Percentiles rank a stretch among this genome's conserved stretches.
Conservation (phyloP, 2,888 invertebrate genomes). For the Timema cristinae region DNA sequence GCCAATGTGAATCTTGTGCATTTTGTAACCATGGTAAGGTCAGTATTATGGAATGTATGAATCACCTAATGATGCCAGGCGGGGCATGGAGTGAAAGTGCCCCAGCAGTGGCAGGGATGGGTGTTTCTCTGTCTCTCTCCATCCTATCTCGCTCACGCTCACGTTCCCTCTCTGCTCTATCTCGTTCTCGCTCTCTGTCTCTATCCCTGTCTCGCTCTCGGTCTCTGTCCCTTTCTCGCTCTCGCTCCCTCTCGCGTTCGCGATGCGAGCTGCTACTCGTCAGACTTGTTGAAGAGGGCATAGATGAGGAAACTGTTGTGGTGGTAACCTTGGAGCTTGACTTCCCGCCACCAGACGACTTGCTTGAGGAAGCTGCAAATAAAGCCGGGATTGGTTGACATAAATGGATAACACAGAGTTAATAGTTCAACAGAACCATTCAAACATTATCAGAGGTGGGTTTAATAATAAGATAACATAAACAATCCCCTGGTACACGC, state of each 20-base stretch:
- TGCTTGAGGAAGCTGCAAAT: slow-evolving; percentile 23
- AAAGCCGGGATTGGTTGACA: neutral
- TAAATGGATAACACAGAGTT: too few species aligned
- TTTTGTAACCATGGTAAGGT: neutral
- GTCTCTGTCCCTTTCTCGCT: slow-evolving; percentile 24
- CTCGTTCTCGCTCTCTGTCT: slow-evolving; percentile 20
- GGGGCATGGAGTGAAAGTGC: slow-evolving; percentile 24
- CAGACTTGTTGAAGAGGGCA: slow-evolving; percentile 20
- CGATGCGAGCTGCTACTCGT: slow-evolving; percentile 4
- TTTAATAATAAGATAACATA: too few species aligned
- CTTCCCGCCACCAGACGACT: slow-evolving; percentile 17
- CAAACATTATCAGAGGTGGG: too few species aligned
- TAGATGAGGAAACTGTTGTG: slow-evolving; percentile 22
- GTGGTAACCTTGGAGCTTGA: slow-evolving; percentile 22
- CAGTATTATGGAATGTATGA: neutral
- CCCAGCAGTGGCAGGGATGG: slow-evolving; percentile 12
- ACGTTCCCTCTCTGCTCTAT: slow-evolving; percentile 19
- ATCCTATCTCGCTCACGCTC: slow-evolving; percentile 20
- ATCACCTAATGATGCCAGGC: slow-evolving; percentile 32
- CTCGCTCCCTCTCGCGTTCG: slow-evolving; percentile 22
- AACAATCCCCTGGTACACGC: too few species aligned
- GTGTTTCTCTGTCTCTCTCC: slow-evolving; percentile 22
- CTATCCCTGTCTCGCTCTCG: slow-evolving; percentile 14
- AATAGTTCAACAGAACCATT: too few species aligned
- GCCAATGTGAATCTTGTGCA: neutral